Evolutionary conservation across 2,113 vertebrate species (phyloP), one percentile per base, ranked within the genome.

Genomic region (Notiomystis cincta): DNA sequence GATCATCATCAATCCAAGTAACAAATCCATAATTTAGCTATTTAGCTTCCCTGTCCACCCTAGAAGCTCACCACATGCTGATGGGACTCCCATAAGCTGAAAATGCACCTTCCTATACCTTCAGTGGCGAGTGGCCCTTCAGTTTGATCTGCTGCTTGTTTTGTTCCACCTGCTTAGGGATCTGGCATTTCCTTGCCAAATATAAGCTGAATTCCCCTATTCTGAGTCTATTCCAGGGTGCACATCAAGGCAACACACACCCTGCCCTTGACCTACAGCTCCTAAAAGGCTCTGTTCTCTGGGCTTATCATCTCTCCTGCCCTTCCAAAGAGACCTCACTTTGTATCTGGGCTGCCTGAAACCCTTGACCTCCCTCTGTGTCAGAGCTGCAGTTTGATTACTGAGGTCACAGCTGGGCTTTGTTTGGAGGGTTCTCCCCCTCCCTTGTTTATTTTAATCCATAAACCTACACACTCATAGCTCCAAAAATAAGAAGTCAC

Each of bases 221-320:
- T 56, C 40, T 30, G 28, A 23, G 21, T 25, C 37, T 25, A 8
- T 51, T 44, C 9, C 61, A 51, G 27, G 12, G 20, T 9, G 18
- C 3, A 4, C 27, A 6, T 0, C 0, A 61, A 71, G 56, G 35
- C n/a, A 66, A n/a, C n/a, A n/a, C n/a, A n/a, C n/a, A n/a, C 16
- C 27, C 50, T 77, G 25, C 16, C 53, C 60, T 60, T 28, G 45
- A 40, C 19, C n/a, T 48, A 13, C 6, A 67, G 45, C n/a, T 81
- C 9, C 22, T 78, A 54, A 80, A 40, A 66, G 13, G 4, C 16
- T 9, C 18, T 44, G 24, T 4, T 51, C 45, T 27, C 47, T 10
- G 17, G 10, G 27, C n/a, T 21, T n/a, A 33, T 12, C 15, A 47
- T 7, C 45, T n/a, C 47, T 75, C 44, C 45, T 57, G 33, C 7